Base-by-base conservation (phyloP, 2,113 vertebrate species). In the Melanocharis versteri region DNA sequence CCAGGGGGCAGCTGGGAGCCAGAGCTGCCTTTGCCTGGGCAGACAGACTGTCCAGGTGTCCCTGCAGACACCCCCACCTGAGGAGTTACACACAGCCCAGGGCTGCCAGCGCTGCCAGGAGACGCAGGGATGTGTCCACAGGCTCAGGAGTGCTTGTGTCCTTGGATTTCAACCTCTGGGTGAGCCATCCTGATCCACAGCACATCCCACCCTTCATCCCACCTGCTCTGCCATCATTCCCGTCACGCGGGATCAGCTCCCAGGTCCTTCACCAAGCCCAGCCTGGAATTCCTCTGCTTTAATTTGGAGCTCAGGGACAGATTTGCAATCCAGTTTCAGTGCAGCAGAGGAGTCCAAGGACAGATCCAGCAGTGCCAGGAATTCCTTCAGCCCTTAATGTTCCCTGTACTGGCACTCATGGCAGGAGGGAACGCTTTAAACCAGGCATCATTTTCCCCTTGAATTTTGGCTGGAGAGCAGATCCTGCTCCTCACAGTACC, bases 81-180 rank as follows among this genome's bases (percentile, higher is more conserved):
- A 22, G 72, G 19, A 57, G 7, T 17, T 7, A 11, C 37, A 31
- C 28, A 18, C 5, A 62, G 42, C 54, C 66, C 6, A 2, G 11
- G 24, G 1, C 7, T 24, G 17, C 21, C 68, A 61, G 45, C 35
- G 4, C 45, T 28, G 42, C 1, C 3, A 30, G 44, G 13, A 33
- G 42, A 19, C n/a, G 13, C 56, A 64, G 30, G 9, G 7, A 18
- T 0, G 1, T 42, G 45, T 6, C 24, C 78, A 11, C 15, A 1
- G 10, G 57, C 27, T 19, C 81, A 76, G 53, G 17, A 60, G 22
- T 33, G 50, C 24, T 42, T 27, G 6, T 26, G 20, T 15, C 50
- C 37, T 3, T 10, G 44, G 26, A 23, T 50, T 39, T 1, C 14
- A 21, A 9, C 4, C 37, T 81, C 58, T 30, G 53, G 57, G 24